phyloP scores from a whole-genome alignment of 1,140 invertebrate genomes.

The Bombus waltoni region DNA sequence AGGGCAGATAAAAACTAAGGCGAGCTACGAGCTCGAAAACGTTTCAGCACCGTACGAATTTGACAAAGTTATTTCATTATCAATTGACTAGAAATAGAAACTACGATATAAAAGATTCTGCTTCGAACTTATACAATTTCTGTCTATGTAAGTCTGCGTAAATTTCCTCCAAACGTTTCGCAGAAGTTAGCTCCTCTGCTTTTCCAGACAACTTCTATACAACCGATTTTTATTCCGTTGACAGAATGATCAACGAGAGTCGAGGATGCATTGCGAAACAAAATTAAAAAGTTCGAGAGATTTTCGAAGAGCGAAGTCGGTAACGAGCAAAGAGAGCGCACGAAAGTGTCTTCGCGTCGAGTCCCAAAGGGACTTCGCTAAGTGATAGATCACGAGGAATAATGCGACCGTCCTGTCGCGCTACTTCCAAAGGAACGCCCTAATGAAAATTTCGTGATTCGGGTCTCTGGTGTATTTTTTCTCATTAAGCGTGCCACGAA shows the following conservation, averaged over 20 bases:
- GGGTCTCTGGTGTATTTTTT: conserved; percentile 4
- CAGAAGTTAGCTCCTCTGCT: not conserved
- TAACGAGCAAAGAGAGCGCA: not conserved
- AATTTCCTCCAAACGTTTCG: not conserved
- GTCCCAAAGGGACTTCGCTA: conserved; percentile 32
- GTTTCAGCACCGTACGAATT: no score
- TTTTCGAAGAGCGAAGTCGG: not conserved
- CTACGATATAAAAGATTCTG: not conserved
- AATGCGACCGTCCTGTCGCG: conserved; percentile 30
- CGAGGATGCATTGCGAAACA: not conserved
- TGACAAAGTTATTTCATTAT: not conserved
- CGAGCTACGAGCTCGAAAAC: no score
- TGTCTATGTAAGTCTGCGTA: no score
- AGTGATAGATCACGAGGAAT: conserved; percentile 67
- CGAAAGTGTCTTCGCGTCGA: not conserved
- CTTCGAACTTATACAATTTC: not conserved
- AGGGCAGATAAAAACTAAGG: no score
- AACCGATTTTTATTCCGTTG: not conserved
- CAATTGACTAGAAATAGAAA: no score
- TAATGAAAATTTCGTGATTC: conserved; percentile 1
- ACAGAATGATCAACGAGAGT: conserved; percentile 37
- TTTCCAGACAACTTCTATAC: not conserved
- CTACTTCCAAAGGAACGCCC: not conserved
- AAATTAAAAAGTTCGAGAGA: conserved; percentile 41
- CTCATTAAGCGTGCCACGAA: not conserved